These are phyloP conservation scores for Tenthredo amoena DNA, from an alignment of 2,888 invertebrate genomes.

Conservation along the genomic window DNA sequence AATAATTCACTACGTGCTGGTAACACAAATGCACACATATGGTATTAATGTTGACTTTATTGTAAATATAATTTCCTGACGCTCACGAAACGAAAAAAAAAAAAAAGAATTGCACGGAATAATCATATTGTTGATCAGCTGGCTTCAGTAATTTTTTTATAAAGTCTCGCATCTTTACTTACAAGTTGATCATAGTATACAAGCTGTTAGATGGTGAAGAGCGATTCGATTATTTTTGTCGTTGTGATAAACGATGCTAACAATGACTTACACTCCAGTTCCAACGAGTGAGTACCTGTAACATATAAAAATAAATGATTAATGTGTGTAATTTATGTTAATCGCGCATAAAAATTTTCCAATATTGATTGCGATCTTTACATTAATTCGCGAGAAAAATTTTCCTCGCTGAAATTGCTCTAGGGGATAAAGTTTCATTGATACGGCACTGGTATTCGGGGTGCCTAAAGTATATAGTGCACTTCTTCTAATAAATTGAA, in stretches of 20 bases:
- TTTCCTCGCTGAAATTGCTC: not conserved
- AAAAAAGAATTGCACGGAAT: not conserved
- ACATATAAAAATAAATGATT: not conserved
- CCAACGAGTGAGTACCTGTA: slow-evolving; percentile 55
- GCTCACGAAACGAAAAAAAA: not conserved
- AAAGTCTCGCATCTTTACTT: not conserved
- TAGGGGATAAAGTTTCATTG: too few species aligned
- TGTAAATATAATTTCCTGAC: not conserved
- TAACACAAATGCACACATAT: not conserved
- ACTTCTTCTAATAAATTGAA: too few species aligned
- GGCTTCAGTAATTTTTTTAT: not conserved
- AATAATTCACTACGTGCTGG: not conserved
- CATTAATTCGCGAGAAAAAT: not conserved
- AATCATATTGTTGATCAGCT: not conserved
- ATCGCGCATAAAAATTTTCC: not conserved
- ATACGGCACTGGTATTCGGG: too few species aligned
- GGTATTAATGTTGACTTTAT: not conserved
- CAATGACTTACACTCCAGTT: slow-evolving; percentile 56
- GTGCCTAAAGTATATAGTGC: too few species aligned
- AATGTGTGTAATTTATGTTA: not conserved
- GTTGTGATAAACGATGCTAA: slow-evolving; percentile 19
- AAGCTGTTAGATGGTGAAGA: not conserved
- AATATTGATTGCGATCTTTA: not conserved
- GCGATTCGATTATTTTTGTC: not conserved
- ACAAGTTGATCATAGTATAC: not conserved